Conservation (phyloP, 2,888 invertebrate genomes). For the Amiota communis region DNA sequence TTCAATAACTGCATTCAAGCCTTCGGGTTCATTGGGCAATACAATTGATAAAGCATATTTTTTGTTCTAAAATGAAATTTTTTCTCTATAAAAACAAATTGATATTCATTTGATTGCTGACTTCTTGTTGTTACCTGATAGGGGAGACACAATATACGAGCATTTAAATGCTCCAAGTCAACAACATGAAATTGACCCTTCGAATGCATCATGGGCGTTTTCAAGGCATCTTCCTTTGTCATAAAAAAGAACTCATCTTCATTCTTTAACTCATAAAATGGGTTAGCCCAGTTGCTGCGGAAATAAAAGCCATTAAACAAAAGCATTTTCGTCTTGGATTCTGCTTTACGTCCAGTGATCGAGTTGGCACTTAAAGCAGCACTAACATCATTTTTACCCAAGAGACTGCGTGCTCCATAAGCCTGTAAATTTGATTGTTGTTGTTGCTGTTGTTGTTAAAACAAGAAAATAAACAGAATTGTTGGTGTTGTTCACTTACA, state of each 20-base stretch:
- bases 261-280: constrained; percentile 76
- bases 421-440: constrained; percentile 46
- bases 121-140: constrained; percentile 77
- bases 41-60: constrained; percentile 77
- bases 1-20: constrained; percentile 75
- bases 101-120: neutral
- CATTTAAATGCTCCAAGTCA: constrained; percentile 77
- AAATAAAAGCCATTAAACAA: constrained; percentile 86
- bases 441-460: too few species aligned
- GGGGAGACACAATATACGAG: constrained; percentile 82
- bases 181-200: constrained; percentile 78
- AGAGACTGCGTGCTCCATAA: constrained; percentile 73
- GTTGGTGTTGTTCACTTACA: constrained; percentile 53
- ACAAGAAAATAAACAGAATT: neutral
- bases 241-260: constrained; percentile 78
- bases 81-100: neutral
- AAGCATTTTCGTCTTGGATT: constrained; percentile 76
- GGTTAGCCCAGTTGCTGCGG: constrained; percentile 83
- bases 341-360: constrained; percentile 74
- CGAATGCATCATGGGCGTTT: constrained; percentile 81
- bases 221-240: constrained; percentile 77
- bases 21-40: constrained; percentile 77
- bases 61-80: constrained; percentile 73
- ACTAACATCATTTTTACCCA: constrained; percentile 75
- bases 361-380: constrained; percentile 78